Evolutionary conservation across 2,113 vertebrate species (phyloP).

Genomic region (Tretioscincus oriximinensis): DNA sequence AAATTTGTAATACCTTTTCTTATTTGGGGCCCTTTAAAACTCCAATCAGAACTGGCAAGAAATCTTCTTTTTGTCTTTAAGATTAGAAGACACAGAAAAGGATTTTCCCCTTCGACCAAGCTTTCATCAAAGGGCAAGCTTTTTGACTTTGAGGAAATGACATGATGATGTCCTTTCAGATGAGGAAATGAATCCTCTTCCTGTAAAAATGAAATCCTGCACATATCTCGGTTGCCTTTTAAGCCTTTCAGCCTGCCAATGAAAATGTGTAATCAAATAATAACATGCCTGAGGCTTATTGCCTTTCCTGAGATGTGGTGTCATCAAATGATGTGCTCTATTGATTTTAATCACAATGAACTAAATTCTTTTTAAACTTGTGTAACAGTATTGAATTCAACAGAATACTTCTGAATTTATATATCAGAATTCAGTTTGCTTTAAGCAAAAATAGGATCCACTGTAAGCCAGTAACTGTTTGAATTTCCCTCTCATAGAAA

Average conservation of each 20-base stretch:
- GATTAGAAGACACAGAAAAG: slow-evolving; percentile 16
- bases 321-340: slow-evolving; percentile 64
- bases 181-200: slow-evolving; percentile 57
- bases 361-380: slow-evolving; percentile 37
- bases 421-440: rapidly evolving
- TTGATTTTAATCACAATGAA: slow-evolving; percentile 67
- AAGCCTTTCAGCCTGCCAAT: slow-evolving; percentile 59
- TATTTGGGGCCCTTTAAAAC: background rate
- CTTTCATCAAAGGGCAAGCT: slow-evolving; percentile 35
- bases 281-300: slow-evolving; percentile 62
- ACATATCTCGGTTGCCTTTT: slow-evolving; percentile 59
- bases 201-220: slow-evolving; percentile 62
- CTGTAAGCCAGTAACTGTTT: slow-evolving; percentile 28
- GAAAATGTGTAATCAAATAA: slow-evolving; percentile 66
- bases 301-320: slow-evolving; percentile 56
- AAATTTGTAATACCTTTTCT: background rate
- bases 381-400: slow-evolving; percentile 10
- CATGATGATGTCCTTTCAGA: slow-evolving; percentile 59
- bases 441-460: slow-evolving; percentile 29
- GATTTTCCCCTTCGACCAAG: slow-evolving; percentile 33
- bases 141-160: slow-evolving; percentile 47
- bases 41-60: background rate
- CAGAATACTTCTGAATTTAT: slow-evolving; percentile 11
- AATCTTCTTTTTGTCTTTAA: slow-evolving; percentile 16
- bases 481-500: slow-evolving; percentile 37